Evolutionary conservation across 2,797 vertebrate species (phyloP).

Genomic region (Erethizon dorsatum): DNA sequence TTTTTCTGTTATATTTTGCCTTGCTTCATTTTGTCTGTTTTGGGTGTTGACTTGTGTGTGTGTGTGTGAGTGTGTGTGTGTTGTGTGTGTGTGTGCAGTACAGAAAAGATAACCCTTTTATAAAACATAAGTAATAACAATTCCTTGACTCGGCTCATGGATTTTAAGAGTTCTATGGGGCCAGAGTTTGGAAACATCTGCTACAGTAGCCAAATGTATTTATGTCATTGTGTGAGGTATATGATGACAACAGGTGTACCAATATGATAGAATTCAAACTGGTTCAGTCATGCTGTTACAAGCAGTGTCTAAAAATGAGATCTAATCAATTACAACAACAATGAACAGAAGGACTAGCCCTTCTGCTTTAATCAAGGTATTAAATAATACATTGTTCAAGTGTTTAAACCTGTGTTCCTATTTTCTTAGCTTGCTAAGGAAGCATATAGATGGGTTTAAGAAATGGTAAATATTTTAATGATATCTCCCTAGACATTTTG

Average conservation of each 20-base stretch:
- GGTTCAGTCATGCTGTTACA: not conserved
- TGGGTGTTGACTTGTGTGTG: not conserved
- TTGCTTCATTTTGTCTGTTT: not conserved
- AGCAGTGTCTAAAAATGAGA: not conserved
- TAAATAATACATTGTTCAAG: not conserved
- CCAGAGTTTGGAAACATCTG: not conserved
- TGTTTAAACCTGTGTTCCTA: not conserved
- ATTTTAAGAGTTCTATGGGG: not conserved
- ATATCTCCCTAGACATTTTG: not conserved
- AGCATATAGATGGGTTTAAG: not conserved
- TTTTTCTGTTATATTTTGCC: not conserved
- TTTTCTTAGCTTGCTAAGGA: slow-evolving; percentile 41
- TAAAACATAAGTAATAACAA: slow-evolving; percentile 12
- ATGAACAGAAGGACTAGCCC: slow-evolving; percentile 9
- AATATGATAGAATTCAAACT: not conserved
- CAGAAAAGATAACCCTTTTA: not conserved
- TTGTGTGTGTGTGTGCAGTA: not conserved
- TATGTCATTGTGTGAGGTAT: not conserved
- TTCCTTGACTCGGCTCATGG: not conserved
- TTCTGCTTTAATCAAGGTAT: not conserved
- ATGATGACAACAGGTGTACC: not conserved
- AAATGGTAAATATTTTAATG: not conserved
- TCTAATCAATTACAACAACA: not conserved
- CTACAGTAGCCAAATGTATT: not conserved
- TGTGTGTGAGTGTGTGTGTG: not conserved